A percentile compares a stretch with the other conserved stretches of the same genome.
Evolutionary conservation across 2,888 invertebrate genomes (phyloP).

Genomic region (Amorpha juglandis): DNA sequence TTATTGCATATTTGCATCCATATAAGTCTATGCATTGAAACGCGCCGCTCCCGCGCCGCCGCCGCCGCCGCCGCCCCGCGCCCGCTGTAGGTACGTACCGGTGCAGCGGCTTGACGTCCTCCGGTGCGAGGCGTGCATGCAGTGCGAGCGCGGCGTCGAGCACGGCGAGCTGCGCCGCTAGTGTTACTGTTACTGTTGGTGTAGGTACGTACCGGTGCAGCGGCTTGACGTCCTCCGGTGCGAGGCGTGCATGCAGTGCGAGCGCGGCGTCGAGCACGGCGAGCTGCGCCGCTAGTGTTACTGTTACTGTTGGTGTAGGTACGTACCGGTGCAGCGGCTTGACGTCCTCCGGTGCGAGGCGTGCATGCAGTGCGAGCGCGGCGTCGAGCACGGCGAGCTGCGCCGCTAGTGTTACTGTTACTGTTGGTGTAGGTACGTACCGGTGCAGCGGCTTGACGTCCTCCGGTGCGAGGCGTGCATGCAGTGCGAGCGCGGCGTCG

Average conservation of each 20-base stretch:
- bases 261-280: slow-evolving; percentile 93
- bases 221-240: slow-evolving; percentile 94
- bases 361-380: slow-evolving; percentile 82
- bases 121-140: too few relatives aligned
- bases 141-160: too few relatives aligned
- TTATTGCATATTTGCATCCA: too few relatives aligned
- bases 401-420: not conserved
- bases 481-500: slow-evolving; percentile 81
- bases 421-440: slow-evolving; percentile 75
- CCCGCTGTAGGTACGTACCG: too few relatives aligned
- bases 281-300: slow-evolving; percentile 86
- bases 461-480: slow-evolving; percentile 67
- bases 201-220: slow-evolving; percentile 86
- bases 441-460: slow-evolving; percentile 81
- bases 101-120: too few relatives aligned
- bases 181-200: too few relatives aligned
- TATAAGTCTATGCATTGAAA: too few relatives aligned
- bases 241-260: slow-evolving; percentile 92
- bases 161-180: too few relatives aligned
- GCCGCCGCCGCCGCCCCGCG: too few relatives aligned
- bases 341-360: slow-evolving; percentile 74
- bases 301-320: slow-evolving; percentile 42
- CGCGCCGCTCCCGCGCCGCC: too few relatives aligned
- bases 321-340: slow-evolving; percentile 86
- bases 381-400: slow-evolving; percentile 45